Evolutionary conservation across 2,888 invertebrate species (phyloP), one percentile per base, ranked within the genome.

Genomic region (Diploptera punctata): DNA sequence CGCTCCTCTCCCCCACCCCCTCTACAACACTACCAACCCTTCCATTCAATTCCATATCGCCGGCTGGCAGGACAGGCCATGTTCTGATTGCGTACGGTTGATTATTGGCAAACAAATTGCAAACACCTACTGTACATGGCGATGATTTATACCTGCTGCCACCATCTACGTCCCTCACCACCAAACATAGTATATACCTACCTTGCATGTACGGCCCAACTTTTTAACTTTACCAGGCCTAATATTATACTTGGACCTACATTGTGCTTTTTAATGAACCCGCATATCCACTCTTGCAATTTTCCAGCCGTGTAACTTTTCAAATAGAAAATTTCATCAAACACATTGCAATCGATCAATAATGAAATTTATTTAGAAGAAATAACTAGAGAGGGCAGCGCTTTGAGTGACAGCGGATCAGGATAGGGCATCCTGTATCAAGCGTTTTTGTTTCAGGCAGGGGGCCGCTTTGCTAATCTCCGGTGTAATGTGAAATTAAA

Each of bases 21-120:
- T n/a, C 29, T 57, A n/a, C 57, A 9, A n/a, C 57, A n/a, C 29
- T 57, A 52, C 29, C 13, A 29, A 57, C 57, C 57, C 57, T 57
- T 44, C 65, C 47, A 65, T 65, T 65, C 47, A 65, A 47, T 47
- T 44, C 54, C 65, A 65, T 65, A 65, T 65, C 65, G 44, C 65
- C 16, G 24, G 26, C 43, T 47, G 47, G n/a, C 65, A 65, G 65
- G 47, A 47, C 65, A 47, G 62, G 65, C 26, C 44, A 18, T 44
- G 47, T 44, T 65, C 65, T 65, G 65, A 61, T 61, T 61, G 38
- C 61, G 38, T 61, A 54, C 19, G 52, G 68, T 57, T 57, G 52
- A 52, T 68, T 54, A 68, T 54, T 54, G 68, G 47, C 33, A 33
- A 68, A 68, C 68, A 68, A 68, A 54, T 54, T 52, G 68, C 65